Base-by-base conservation (phyloP, 2,888 invertebrate species). In the Lasioglossum oenotherae region DNA sequence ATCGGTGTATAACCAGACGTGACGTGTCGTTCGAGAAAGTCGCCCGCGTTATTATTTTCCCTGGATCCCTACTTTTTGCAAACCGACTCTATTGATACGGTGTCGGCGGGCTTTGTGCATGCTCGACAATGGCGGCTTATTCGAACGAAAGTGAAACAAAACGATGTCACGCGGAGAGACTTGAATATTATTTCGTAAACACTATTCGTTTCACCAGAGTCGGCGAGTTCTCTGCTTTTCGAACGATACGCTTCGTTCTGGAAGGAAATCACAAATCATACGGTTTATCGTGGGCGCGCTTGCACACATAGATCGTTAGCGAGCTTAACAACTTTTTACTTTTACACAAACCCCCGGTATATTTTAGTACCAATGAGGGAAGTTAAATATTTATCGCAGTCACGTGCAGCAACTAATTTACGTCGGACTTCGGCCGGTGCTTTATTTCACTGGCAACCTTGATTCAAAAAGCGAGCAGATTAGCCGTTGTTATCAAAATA, bases 401-500 rank as follows among this genome's bases (percentile, higher is more conserved):
- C 89, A 91, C 91, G 90, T 86, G 86, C 89, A 14, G 73, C 81
- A 49, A 82, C 84, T 91, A 91, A 88, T 91, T 90, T 89, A 90
- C 77, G 79, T 77, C 71, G 72, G 79, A 81, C 73, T 87, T 82
- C 81, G 73, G 76, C 74, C 75, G 73, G 73, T 71, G 78, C 80
- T 87, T 91, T 91, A 88, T 86, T 86, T 86, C 83, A 73, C 78
- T 60, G 75, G 85, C 83, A 89, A 86, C 81, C 87, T 89, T 90
- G 88, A 91, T 89, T 91, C 88, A 72, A 77, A 78, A 89, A 82
- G 79, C 84, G 84, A 85, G 79, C 71, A 72, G 86, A 82, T 85
- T 77, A 80, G 69, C 27, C 35, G 41, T 60, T 64, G 81, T 84
- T 89, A 88, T 85, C 87, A 64, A 85, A 87, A 87, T 88, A 89